A percentile compares a stretch with the other conserved stretches of the same genome.
Evolutionary conservation across 2,888 invertebrate species (phyloP).

Genomic region (Rhingia rostrata): DNA sequence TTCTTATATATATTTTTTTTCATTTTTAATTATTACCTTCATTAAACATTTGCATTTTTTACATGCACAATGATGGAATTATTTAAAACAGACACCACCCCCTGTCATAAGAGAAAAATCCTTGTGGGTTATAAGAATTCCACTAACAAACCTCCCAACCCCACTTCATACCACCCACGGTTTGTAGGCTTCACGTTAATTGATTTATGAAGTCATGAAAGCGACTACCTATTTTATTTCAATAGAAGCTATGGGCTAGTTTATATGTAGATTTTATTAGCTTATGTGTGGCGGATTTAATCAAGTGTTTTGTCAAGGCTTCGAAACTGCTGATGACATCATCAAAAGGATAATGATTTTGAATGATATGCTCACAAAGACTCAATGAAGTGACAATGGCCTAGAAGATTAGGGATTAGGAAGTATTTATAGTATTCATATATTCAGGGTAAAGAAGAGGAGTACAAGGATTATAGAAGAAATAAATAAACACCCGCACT

Average conservation of each 20-base stretch:
- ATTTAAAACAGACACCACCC: slow-evolving; percentile 43
- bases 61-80: slow-evolving; percentile 38
- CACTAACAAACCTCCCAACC: background rate
- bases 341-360: slow-evolving; percentile 51
- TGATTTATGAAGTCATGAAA: slow-evolving; percentile 74
- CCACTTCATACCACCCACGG: background rate
- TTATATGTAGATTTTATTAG: slow-evolving; percentile 55
- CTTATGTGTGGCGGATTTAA: slow-evolving; percentile 41
- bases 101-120: slow-evolving; percentile 50
- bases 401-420: slow-evolving; percentile 19
- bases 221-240: slow-evolving; percentile 53
- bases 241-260: slow-evolving; percentile 59
- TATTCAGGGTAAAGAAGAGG: slow-evolving; percentile 5
- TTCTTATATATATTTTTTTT: slow-evolving; percentile 12
- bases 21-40: slow-evolving; percentile 45
- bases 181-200: slow-evolving; percentile 39
- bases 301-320: slow-evolving; percentile 24
- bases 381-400: slow-evolving; percentile 58
- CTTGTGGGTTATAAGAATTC: slow-evolving; percentile 20
- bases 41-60: slow-evolving; percentile 38
- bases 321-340: slow-evolving; percentile 47
- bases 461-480: background rate
- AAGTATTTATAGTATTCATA: slow-evolving; percentile 11
- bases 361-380: slow-evolving; percentile 34
- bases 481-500: slow-evolving; percentile 11